A percentile compares a stretch with the other conserved stretches of the same genome.
phyloP scores from a whole-genome alignment of 2,797 vertebrate species.

The Esox masquinongy region DNA sequence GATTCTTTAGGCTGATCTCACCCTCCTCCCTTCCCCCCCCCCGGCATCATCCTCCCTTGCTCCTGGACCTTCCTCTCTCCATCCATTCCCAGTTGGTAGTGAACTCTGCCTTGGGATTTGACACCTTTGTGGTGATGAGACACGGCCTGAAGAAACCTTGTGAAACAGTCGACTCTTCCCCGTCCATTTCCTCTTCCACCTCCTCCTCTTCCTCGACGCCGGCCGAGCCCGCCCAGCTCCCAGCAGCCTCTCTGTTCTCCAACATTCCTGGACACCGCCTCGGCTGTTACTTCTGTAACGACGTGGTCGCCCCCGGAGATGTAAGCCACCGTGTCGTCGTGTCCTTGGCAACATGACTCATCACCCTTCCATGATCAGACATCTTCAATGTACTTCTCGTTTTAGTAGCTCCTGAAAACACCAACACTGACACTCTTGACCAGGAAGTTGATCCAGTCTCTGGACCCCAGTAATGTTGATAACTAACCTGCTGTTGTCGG shows the following conservation, averaged over 20 bases:
- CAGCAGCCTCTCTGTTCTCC: constrained; percentile 90
- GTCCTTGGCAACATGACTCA: no score
- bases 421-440: no score
- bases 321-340: constrained; percentile 73
- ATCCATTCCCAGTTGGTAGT: constrained; percentile 83
- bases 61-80: neutral
- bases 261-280: constrained; percentile 98
- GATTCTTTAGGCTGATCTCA: neutral
- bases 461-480: neutral
- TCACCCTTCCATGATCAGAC: no score
- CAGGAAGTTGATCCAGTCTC: no score
- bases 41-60: no score
- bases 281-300: constrained; percentile 99
- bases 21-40: neutral
- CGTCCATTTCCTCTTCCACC: constrained; percentile 66
- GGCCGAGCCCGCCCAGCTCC: constrained; percentile 60
- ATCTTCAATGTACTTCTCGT: no score
- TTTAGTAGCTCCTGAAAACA: no score
- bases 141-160: constrained; percentile 90
- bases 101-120: constrained; percentile 95
- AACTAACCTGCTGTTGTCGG: neutral
- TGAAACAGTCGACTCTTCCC: constrained; percentile 69
- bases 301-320: constrained; percentile 96
- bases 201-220: constrained; percentile 72
- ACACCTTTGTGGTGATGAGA: constrained; percentile 98